Evolutionary conservation across 1,140 invertebrate genomes (phyloP), one percentile per base, ranked within the genome.

Genomic region (Andricus grossulariae): DNA sequence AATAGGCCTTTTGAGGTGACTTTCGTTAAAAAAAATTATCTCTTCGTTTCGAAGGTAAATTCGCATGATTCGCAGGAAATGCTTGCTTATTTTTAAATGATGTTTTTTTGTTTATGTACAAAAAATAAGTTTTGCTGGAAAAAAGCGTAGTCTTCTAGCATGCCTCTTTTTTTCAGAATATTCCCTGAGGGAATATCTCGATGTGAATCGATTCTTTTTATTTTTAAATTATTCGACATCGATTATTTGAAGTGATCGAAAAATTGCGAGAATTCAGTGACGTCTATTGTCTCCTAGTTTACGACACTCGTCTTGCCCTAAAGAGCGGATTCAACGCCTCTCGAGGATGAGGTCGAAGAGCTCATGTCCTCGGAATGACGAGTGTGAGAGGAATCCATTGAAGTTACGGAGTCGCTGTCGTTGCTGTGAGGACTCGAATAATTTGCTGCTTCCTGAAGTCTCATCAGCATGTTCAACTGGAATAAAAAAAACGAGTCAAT

Each of bases 391-490:
- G 90, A 90, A 52, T 91, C 90, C 50, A 91, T 82, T 6, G 89
- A 90, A 15, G 87, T 97, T 32, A 95, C 95, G 78, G 95, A 95
- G 85, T 97, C 96, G 0, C 95, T 96, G 87, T 97, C 96, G 86
- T 97, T 96, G 84, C 95, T 96, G 90, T 96, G 95, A 73, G 96
- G 95, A 87, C 95, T 96, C 78, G 95, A 95, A 90, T 97, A 97
- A 92, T 97, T 98, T 70, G 97, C 97, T 15, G 97, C 97, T 92
- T 98, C 97, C 92, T 98, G 97, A 60, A 99, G 93, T 79, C 97
- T 94, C 96, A 98, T 97, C 85, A 98, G 89, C 97, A 98, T 98
- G 85, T 97, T 98, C 77, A 98, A 92, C 96, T 97, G 91, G 1
- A 93, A 93, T 74, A 86, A 73, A 52, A 80, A 21, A 80, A 76